phyloP scores from a whole-genome alignment of 2,113 vertebrate species.

The Salvelinus sp. region DNA sequence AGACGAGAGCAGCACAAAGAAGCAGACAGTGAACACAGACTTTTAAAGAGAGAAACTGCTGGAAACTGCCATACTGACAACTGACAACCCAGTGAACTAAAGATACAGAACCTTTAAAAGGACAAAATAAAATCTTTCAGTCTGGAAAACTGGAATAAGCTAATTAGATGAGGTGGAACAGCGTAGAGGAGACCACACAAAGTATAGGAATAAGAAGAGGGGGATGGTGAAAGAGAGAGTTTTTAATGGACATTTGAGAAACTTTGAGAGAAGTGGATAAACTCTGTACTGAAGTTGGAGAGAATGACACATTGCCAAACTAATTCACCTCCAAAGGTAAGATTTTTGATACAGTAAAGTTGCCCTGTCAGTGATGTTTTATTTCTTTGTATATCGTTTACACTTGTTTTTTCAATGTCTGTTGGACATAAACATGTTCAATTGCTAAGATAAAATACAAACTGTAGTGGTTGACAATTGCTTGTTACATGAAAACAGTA shows the following conservation, averaged over 20 bases:
- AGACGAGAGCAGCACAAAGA: constrained; percentile 24
- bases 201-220: constrained; percentile 27
- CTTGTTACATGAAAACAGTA: no score
- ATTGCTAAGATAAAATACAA: no score
- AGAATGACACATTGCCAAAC: neutral
- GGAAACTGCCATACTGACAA: neutral
- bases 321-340: constrained; percentile 39
- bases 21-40: constrained; percentile 41
- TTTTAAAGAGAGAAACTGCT: constrained; percentile 6
- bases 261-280: constrained; percentile 3
- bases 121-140: constrained; percentile 14
- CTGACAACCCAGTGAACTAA: constrained; percentile 17
- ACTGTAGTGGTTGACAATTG: no score
- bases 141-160: constrained; percentile 12
- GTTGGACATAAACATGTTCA: no score
- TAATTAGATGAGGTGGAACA: constrained; percentile 38
- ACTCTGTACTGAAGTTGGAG: constrained; percentile 3
- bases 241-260: neutral
- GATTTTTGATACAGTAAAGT: constrained; percentile 6
- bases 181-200: constrained; percentile 19
- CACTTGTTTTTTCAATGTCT: no score
- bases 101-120: constrained; percentile 7
- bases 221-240: constrained; percentile 20
- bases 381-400: no score
- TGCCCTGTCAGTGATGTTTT: neutral